Percentiles rank a stretch among this genome's conserved stretches.
Evolutionary conservation across 2,113 vertebrate species (phyloP).

Genomic region (Diglossa brunneiventris): DNA sequence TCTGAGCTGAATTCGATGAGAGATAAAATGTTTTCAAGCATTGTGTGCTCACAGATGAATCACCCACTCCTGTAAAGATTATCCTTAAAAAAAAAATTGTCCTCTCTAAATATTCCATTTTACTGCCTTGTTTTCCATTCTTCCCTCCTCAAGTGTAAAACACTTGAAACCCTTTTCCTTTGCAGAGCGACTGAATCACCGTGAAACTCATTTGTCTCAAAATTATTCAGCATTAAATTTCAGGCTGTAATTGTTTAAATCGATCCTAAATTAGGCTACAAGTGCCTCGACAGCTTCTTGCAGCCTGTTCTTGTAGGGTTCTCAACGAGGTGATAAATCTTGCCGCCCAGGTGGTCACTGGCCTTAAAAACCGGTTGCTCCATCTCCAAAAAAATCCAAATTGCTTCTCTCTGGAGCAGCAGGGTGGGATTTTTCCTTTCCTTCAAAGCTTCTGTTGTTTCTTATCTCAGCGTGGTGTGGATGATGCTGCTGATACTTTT

Average conservation of each 20-base stretch:
- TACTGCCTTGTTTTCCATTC: not conserved
- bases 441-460: not conserved
- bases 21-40: not conserved
- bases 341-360: not conserved
- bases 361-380: not conserved
- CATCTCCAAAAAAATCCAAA: not conserved
- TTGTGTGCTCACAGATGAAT: not conserved
- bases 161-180: not conserved
- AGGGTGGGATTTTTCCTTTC: not conserved
- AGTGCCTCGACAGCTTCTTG: not conserved
- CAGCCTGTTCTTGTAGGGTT: not conserved
- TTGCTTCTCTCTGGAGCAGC: not conserved
- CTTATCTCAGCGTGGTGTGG: not conserved
- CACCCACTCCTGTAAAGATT: not conserved
- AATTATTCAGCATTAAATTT: conserved; percentile 16
- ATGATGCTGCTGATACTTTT: not conserved
- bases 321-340: not conserved
- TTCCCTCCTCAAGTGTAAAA: not conserved
- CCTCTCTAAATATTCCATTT: not conserved
- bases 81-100: not conserved
- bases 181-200: not conserved
- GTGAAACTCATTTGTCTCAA: not conserved
- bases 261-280: conserved; percentile 25
- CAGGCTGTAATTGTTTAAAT: conserved; percentile 33
- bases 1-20: not conserved